These are phyloP conservation scores for Camelus dromedarius DNA, from an alignment of 2,113 vertebrate species.

Conservation along the genomic window DNA sequence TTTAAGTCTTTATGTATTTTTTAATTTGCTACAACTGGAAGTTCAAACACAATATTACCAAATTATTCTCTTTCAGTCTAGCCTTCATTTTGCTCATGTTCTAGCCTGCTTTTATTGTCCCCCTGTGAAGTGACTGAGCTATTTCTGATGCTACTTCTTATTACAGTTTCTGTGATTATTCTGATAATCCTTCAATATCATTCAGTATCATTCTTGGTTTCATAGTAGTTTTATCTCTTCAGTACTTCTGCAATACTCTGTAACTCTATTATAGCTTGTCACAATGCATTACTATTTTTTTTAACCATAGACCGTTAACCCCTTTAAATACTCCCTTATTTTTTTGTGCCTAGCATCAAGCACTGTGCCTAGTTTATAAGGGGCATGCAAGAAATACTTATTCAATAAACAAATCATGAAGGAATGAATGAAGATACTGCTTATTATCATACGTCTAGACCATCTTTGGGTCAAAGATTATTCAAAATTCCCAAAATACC, in stretches of 20 bases:
- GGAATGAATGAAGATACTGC: background rate
- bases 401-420: background rate
- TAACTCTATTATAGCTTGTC: background rate
- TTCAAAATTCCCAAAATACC: constrained; percentile 1
- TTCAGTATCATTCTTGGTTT: background rate
- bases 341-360: background rate
- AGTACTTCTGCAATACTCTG: background rate
- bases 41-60: background rate
- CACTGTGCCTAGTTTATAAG: background rate
- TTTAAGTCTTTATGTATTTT: background rate
- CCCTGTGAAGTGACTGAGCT: constrained; percentile 11
- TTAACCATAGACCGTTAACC: background rate
- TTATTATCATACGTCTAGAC: background rate
- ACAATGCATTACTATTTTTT: background rate
- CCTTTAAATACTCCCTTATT: background rate
- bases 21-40: background rate
- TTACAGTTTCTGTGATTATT: background rate
- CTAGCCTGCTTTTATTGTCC: background rate
- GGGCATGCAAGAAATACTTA: background rate
- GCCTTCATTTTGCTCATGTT: background rate
- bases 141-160: background rate
- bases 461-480: background rate
- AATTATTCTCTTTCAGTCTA: background rate
- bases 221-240: background rate
- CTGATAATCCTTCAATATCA: background rate